Base-by-base conservation (phyloP, 2,113 vertebrate genomes). In the Festucalex cinctus region DNA sequence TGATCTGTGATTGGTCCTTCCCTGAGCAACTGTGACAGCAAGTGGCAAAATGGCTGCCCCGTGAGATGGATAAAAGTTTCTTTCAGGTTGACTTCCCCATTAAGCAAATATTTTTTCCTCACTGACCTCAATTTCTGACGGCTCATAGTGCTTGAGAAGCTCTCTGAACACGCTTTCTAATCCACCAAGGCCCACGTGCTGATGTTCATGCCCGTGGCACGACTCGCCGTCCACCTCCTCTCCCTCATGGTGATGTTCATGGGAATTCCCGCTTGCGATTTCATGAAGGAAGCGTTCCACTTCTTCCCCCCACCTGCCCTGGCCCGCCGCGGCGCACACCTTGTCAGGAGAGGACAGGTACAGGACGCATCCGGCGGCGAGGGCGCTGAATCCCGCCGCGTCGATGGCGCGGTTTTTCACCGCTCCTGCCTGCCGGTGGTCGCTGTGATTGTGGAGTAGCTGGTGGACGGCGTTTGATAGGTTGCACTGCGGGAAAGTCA, bases 231-330 rank as follows among this genome's bases (percentile, higher is more conserved):
- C 58, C 28, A 59, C 54, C 12, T 16, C 43, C 1, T 19, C n/a
- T 13, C 56, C 58, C 22, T 63, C 63, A 2, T 76, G 68, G 10
- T 66, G 51, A 12, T 69, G 64, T 67, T 6, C 48, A 16, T 57
- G 26, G 54, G 54, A 28, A 57, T 57, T 32, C 54, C 3, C 80
- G 78, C 60, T 62, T 7, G 69, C 64, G 28, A 86, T 26, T 20
- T 44, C 57, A n/a, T 84, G 80, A 1, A 90, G 64, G 63, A 92
- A 90, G 10, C 8, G 77, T 8, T 85, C 54, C 0, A 77, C 74
- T 64, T 88, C 86, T 49, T 77, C 46, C 6, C 32, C 63, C 92
- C 90, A 93, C 19, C 6, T 72, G 19, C 82, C 87, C 41, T 80
- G 73, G 0, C 3, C 58, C 1, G 77, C 28, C 0, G 81, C 83